Percentiles rank a stretch among this genome's conserved stretches.
phyloP scores from a whole-genome alignment of 2,113 vertebrate genomes.

The Zosterops hypoxanthus region DNA sequence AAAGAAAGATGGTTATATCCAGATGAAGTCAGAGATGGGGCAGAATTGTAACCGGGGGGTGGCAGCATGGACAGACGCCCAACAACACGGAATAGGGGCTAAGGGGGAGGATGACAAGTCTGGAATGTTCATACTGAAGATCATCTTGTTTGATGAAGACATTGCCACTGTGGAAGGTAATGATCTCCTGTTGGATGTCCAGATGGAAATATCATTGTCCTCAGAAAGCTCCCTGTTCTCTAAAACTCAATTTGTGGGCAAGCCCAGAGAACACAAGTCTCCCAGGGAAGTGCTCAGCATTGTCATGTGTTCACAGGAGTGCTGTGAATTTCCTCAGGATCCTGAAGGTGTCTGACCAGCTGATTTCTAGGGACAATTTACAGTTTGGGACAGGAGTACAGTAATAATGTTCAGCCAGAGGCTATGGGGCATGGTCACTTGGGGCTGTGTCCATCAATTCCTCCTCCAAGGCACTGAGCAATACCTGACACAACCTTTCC shows the following conservation, averaged over 20 bases:
- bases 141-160: background rate
- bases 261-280: background rate
- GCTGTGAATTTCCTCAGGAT: background rate
- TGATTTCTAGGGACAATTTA: background rate
- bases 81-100: rapidly evolving
- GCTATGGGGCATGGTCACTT: rapidly evolving
- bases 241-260: background rate
- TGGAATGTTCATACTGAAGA: background rate
- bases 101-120: background rate
- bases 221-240: background rate
- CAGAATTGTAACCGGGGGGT: background rate
- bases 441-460: background rate
- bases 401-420: background rate
- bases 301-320: background rate
- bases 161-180: background rate
- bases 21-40: background rate
- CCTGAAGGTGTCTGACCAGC: background rate
- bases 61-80: background rate
- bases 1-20: too few relatives aligned
- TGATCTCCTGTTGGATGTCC: background rate
- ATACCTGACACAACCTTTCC: background rate
- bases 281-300: background rate
- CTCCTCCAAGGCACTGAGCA: rapidly evolving
- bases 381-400: background rate
- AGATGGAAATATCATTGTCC: background rate